These are phyloP conservation scores for Nyctibius bracteatus DNA, from an alignment of 2,113 vertebrate species.

Conservation along the genomic window DNA sequence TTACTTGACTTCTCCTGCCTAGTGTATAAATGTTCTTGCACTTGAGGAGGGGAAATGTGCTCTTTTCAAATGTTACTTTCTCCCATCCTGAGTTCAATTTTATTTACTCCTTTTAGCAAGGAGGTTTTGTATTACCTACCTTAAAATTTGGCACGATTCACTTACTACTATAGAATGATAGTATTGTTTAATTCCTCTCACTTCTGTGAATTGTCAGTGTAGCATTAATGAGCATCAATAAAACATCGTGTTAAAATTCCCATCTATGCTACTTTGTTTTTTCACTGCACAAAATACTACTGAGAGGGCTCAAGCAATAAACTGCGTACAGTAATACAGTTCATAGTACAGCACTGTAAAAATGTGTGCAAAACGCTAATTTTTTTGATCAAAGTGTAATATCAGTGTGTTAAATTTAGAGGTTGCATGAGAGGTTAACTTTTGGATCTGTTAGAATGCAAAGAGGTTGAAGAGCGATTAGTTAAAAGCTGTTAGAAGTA, in stretches of 20 bases:
- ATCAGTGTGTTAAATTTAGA: not conserved
- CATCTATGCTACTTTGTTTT: not conserved
- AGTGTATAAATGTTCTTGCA: not conserved
- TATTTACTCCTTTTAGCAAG: not conserved
- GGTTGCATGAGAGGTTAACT: not conserved
- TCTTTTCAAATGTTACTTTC: not conserved
- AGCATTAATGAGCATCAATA: not conserved
- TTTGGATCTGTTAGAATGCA: not conserved
- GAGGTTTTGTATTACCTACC: not conserved
- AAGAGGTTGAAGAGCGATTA: not conserved
- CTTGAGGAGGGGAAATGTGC: not conserved
- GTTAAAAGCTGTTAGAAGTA: not conserved
- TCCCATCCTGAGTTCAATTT: not conserved
- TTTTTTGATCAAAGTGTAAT: not conserved
- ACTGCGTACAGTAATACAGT: not conserved
- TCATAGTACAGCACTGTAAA: not conserved
- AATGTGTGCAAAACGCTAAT: not conserved
- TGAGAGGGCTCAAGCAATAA: not conserved
- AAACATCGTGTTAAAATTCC: not conserved
- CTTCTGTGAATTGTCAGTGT: not conserved
- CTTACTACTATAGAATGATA: not conserved
- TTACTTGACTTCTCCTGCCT: not conserved
- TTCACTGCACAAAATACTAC: not conserved
- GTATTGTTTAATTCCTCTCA: not conserved
- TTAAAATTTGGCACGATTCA: not conserved